Evolutionary conservation across 2,797 vertebrate genomes (phyloP).

Genomic region (Xenops minutus): DNA sequence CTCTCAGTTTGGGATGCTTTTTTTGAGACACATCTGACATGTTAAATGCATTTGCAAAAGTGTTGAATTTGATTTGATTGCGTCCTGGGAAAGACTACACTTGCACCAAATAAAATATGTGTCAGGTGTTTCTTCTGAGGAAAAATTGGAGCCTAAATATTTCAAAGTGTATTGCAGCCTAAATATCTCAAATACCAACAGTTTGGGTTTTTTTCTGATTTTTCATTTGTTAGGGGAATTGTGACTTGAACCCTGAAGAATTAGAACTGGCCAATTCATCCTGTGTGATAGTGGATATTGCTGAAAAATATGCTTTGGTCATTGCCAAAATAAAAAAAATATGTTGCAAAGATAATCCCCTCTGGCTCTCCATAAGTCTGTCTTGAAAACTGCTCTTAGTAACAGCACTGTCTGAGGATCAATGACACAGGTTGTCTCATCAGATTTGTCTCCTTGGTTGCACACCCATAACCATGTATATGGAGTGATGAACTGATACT

Average conservation of each 20-base stretch:
- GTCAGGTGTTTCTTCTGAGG: background rate
- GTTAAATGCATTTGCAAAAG: background rate
- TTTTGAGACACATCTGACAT: constrained; percentile 6
- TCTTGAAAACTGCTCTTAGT: background rate
- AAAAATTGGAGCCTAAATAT: background rate
- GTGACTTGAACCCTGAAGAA: background rate
- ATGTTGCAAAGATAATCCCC: background rate
- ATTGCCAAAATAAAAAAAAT: background rate
- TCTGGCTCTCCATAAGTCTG: background rate
- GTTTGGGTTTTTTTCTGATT: background rate
- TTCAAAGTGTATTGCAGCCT: background rate
- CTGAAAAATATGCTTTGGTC: background rate
- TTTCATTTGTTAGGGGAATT: background rate
- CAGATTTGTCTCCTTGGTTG: background rate
- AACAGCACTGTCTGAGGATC: background rate
- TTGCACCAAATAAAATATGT: background rate
- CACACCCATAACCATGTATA: fast-evolving
- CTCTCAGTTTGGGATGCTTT: background rate
- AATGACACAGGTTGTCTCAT: background rate
- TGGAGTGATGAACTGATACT: background rate
- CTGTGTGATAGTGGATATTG: background rate
- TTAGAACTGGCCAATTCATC: background rate
- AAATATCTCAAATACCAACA: background rate
- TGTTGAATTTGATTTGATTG: background rate
- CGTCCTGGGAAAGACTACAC: background rate